These are phyloP conservation scores for Caenorhabditis sulstoni DNA, from an alignment of 2,888 invertebrate genomes.

Conservation along the genomic window DNA sequence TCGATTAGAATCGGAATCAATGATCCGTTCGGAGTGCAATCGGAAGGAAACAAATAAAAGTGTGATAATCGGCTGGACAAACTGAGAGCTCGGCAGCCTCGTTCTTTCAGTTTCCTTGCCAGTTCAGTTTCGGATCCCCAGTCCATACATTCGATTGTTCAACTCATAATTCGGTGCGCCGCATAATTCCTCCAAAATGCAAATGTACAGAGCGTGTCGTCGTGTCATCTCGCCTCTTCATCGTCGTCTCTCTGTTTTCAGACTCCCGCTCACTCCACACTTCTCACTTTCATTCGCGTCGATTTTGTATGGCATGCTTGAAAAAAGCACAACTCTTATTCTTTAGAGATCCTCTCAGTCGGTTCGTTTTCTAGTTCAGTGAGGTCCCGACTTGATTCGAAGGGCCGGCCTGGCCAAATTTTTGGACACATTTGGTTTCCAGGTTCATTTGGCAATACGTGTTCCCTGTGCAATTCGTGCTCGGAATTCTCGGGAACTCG, in stretches of 20 bases:
- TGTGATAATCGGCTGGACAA: constrained; percentile 10
- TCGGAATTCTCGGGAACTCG: constrained; percentile 78
- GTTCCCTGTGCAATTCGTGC: constrained; percentile 76
- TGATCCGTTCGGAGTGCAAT: not conserved
- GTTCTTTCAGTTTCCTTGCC: constrained; percentile 1
- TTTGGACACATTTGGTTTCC: too few relatives aligned
- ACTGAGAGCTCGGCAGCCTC: not conserved
- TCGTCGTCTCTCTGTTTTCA: constrained; percentile 8
- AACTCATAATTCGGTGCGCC: constrained; percentile 9
- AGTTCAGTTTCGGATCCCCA: not conserved
- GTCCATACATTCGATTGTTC: constrained; percentile 34
- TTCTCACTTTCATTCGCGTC: not conserved
- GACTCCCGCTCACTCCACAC: not conserved
- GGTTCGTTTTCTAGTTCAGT: constrained; percentile 28
- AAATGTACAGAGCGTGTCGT: constrained; percentile 11
- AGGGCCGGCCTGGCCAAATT: too few relatives aligned
- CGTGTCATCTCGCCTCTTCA: not conserved
- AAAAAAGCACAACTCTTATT: constrained; percentile 67
- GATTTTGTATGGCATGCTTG: constrained; percentile 66
- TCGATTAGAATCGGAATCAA: not conserved
- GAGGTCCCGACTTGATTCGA: too few relatives aligned
- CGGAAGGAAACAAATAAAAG: constrained; percentile 2
- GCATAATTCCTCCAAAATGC: constrained; percentile 46
- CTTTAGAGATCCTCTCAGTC: constrained; percentile 63
- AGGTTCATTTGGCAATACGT: constrained; percentile 74